Percentiles rank a stretch among this genome's conserved stretches.
phyloP scores from a whole-genome alignment of 2,888 invertebrate genomes.

The Apotomis capreana region DNA sequence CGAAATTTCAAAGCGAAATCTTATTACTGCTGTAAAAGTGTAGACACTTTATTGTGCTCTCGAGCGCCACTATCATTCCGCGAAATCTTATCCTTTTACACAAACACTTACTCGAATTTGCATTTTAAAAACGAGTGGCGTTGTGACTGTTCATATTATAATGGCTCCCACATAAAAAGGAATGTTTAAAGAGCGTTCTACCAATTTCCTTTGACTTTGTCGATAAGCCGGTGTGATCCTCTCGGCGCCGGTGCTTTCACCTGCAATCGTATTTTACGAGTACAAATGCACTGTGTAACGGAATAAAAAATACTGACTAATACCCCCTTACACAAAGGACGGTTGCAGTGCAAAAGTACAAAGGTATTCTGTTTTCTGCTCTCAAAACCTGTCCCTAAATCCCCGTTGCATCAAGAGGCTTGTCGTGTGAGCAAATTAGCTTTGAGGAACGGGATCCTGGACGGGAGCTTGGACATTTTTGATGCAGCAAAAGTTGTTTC shows the following conservation, averaged over 20 bases:
- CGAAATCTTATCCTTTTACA: constrained; percentile 32
- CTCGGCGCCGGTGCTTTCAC: not conserved
- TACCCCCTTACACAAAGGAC: not conserved
- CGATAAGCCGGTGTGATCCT: constrained; percentile 58
- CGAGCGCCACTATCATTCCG: constrained; percentile 20
- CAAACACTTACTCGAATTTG: constrained; percentile 34
- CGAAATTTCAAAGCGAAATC: constrained; percentile 7
- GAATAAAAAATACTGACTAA: constrained; percentile 5
- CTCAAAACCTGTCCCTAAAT: not conserved
- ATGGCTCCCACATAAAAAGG: constrained; percentile 55
- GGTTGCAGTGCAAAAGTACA: not conserved
- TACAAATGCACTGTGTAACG: constrained; percentile 17
- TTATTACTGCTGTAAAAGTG: constrained; percentile 22
- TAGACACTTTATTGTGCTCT: constrained; percentile 23
- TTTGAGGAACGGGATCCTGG: not conserved
- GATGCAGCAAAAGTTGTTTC: no score
- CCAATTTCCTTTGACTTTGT: constrained; percentile 61
- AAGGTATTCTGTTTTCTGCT: not conserved
- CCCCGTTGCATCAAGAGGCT: not conserved
- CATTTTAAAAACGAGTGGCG: constrained; percentile 46
- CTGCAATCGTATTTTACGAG: not conserved
- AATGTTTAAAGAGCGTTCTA: constrained; percentile 52
- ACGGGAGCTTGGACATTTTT: not conserved
- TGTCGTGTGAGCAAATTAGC: not conserved
- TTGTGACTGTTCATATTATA: constrained; percentile 40